Base-by-base conservation (phyloP, 1,140 invertebrate species). In the Theocolax elegans region DNA sequence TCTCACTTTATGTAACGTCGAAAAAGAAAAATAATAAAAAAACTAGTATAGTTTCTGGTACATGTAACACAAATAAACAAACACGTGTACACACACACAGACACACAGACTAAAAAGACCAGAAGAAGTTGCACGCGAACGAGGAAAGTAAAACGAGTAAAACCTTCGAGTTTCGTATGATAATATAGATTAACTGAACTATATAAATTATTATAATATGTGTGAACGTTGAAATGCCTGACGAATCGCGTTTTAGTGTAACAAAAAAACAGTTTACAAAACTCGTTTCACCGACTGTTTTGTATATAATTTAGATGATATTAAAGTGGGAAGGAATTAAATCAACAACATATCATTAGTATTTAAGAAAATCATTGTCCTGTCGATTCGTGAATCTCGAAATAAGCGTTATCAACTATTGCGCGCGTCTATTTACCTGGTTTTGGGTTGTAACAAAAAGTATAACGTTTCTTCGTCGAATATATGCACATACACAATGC, bases 381-480 rank as follows among this genome's bases (percentile, higher is more conserved):
- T 59, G 65, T 67, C 44, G 19, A 58, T 58, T 48, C 42, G 65
- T 38, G 48, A 59, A 67, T 67, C 29, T 31, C 6, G 23, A 56
- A 56, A 66, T 27, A 21, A 38, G 51, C 7, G 1, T 13, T 9
- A n/a, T n/a, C 10, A 10, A 48, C 60, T 40, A 23, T 21, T 53
- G 4, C 53, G 19, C 35, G 21, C 48, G 25, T 35, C 19, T 42
- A 15, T 23, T 21, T 23, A 4, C 15, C 23, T 59, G 15, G 7
- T 40, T 42, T 59, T 38, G 12, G n/a, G n/a, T n/a, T n/a, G n/a
- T n/a, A n/a, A n/a, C n/a, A n/a, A n/a, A n/a, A n/a, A n/a, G n/a
- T n/a, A n/a, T n/a, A n/a, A n/a, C n/a, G n/a, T 65, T 65, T 56
- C 63, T 66, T 56, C 62, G 62, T 51, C 27, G 15, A n/a, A n/a